phyloP scores from a whole-genome alignment of 2,888 invertebrate species.

The Hypercompe scribonia region DNA sequence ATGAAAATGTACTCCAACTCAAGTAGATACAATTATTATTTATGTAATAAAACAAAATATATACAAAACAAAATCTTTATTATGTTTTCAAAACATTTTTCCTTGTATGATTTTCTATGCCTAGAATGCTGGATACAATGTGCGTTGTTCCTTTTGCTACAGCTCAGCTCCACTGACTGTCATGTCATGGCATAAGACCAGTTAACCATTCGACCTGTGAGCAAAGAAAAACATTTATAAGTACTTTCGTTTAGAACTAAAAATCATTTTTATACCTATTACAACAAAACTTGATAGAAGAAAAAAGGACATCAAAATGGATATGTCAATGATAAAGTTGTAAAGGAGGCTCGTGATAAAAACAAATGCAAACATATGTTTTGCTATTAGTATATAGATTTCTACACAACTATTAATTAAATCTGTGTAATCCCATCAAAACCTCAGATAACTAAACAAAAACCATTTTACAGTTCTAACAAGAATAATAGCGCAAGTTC shows the following conservation, averaged over 20 bases:
- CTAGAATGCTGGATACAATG: neutral
- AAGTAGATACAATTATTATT: neutral
- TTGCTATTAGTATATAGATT: neutral
- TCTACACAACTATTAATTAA: neutral
- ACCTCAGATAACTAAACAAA: neutral
- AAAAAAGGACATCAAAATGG: neutral
- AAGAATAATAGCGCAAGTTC: neutral
- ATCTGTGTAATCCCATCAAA: neutral
- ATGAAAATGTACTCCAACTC: neutral
- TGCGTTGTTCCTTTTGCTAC: constrained; percentile 34
- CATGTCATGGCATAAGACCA: constrained; percentile 50
- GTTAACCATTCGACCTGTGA: constrained; percentile 60
- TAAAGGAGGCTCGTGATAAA: neutral
- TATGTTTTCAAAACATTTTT: neutral
- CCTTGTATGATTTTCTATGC: neutral
- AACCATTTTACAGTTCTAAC: neutral
- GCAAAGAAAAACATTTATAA: constrained; percentile 55
- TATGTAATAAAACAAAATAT: neutral
- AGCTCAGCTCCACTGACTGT: constrained; percentile 44
- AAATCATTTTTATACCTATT: neutral
- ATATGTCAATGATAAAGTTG: neutral
- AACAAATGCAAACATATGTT: neutral
- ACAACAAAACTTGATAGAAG: neutral
- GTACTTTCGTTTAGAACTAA: constrained; percentile 38
- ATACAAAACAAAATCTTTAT: neutral